These are phyloP conservation scores for Pachyramphus minor DNA, from an alignment of 2,113 vertebrate genomes.

Conservation along the genomic window DNA sequence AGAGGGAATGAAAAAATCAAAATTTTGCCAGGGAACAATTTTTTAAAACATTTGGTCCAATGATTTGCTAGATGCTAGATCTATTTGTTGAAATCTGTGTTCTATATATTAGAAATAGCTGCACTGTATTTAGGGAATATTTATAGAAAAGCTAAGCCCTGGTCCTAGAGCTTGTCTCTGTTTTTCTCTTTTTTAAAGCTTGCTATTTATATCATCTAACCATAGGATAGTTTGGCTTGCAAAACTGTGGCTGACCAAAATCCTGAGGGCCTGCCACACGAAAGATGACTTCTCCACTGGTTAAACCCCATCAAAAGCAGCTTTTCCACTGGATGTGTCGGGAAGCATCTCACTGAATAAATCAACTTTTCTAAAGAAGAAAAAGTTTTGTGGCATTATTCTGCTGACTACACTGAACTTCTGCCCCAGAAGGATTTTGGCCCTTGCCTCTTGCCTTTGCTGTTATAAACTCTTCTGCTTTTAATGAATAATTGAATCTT, in stretches of 20 bases:
- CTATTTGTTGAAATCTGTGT: neutral
- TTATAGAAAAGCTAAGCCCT: neutral
- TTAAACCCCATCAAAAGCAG: neutral
- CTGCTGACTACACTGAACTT: neutral
- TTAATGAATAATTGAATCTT: neutral
- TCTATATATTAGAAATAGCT: neutral
- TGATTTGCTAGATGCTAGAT: neutral
- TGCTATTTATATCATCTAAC: conserved; percentile 15
- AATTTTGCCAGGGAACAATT: neutral
- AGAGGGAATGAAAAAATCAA: neutral
- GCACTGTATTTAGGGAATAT: neutral
- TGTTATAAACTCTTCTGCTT: neutral
- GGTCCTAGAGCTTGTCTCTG: neutral
- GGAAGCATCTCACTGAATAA: neutral
- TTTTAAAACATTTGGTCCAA: neutral
- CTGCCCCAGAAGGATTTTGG: neutral
- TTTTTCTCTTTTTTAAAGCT: neutral
- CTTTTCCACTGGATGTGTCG: neutral
- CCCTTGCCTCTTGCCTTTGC: neutral
- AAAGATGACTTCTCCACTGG: neutral
- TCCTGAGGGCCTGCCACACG: neutral
- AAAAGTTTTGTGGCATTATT: neutral
- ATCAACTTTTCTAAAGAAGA: neutral
- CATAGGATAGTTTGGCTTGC: neutral
- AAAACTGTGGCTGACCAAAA: neutral